Conservation (phyloP, 2,113 vertebrate species). For the Machaerirhynchus nigripectus region DNA sequence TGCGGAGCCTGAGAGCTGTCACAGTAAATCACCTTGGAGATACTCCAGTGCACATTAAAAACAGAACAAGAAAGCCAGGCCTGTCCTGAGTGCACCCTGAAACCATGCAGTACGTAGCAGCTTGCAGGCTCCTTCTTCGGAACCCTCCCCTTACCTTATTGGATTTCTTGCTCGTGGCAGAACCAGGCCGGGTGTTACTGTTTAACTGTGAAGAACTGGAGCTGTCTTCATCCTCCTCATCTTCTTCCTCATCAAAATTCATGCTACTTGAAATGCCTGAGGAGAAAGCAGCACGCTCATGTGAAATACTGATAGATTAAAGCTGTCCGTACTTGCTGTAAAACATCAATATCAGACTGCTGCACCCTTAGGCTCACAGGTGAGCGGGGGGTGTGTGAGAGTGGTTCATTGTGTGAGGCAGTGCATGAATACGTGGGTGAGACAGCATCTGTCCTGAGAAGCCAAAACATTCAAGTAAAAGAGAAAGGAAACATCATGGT, state of each 20-base stretch:
- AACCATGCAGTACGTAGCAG: not conserved
- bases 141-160: slow-evolving; percentile 76
- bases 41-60: not conserved
- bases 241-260: slow-evolving; percentile 97
- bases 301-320: not conserved
- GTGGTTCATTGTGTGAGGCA: not conserved
- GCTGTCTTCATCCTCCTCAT: slow-evolving; percentile 95
- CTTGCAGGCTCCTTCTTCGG: not conserved
- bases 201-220: slow-evolving; percentile 97
- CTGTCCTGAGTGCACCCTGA: not conserved
- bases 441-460: not conserved
- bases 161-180: slow-evolving; percentile 94
- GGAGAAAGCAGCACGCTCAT: not conserved
- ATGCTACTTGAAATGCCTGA: slow-evolving; percentile 96
- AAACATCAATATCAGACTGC: not conserved
- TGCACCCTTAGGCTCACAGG: not conserved
- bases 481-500: not conserved
- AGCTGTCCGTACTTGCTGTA: not conserved
- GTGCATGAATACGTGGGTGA: not conserved
- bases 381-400: not conserved
- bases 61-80: not conserved
- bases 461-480: not conserved
- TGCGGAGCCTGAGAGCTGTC: not conserved
- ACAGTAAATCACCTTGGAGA: not conserved
- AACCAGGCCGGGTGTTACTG: slow-evolving; percentile 93